phyloP scores from a whole-genome alignment of 2,888 invertebrate species.

The Heliothis peltigera region DNA sequence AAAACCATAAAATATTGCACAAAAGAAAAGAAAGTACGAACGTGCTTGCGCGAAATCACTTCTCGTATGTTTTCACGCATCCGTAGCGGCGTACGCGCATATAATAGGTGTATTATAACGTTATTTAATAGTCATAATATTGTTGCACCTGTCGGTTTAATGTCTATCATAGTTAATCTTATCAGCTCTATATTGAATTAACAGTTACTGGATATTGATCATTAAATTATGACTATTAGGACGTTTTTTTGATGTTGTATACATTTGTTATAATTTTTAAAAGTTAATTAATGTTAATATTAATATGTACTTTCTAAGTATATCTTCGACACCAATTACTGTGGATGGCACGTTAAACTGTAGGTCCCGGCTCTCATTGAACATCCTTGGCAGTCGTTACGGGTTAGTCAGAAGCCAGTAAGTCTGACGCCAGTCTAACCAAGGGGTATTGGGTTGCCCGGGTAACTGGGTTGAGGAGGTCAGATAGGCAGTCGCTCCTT shows the following conservation, averaged over 20 bases:
- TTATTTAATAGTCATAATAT: constrained; percentile 39
- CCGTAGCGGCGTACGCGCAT: constrained; percentile 18
- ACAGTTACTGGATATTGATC: constrained; percentile 13
- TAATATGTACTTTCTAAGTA: no score
- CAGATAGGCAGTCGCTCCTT: no score
- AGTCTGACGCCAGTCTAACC: no score
- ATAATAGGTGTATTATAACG: constrained; percentile 13
- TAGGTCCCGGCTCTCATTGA: no score
- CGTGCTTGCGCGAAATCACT: constrained; percentile 26
- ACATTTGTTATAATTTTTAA: background rate
- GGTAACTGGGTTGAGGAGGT: no score
- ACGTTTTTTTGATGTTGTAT: background rate
- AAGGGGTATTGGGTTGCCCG: no score
- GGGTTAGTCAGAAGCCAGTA: no score
- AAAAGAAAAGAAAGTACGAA: constrained; percentile 31
- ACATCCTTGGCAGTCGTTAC: no score
- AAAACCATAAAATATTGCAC: constrained; percentile 4
- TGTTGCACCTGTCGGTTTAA: constrained; percentile 13
- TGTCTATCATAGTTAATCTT: constrained; percentile 15
- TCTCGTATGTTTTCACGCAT: constrained; percentile 47
- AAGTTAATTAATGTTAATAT: no score
- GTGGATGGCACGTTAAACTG: no score
- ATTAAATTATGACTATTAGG: background rate
- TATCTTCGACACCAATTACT: no score
- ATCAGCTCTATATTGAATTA: constrained; percentile 5